Base-by-base conservation (phyloP, 1,140 invertebrate genomes). In the Leucophenga varia region DNA sequence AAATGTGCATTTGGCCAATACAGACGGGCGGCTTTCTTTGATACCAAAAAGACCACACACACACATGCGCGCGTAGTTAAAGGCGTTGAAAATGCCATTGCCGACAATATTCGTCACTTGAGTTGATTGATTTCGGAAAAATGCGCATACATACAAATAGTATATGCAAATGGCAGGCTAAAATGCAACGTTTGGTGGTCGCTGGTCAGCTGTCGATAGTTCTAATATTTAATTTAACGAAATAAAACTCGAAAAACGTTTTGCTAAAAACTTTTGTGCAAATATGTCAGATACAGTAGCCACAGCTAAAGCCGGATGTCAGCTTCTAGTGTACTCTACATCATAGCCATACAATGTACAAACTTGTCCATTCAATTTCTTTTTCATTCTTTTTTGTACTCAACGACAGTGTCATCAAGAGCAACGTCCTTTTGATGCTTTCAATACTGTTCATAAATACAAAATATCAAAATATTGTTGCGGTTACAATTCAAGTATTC, bases 101-200 rank as follows among this genome's bases (percentile, higher is more conserved):
- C 10, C 32, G 32, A 35, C 44, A 39, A 25, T 16, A 45, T 45
- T 55, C 34, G 59, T 57, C 61, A 65, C 61, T 65, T 67, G 61
- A 67, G 61, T 67, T 65, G 61, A 65, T 65, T 65, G 61, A 65
- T 65, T 65, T 46, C 48, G 59, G 63, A 59, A 59, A 59, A 59
- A 65, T 65, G 61, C 61, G 41, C 16, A 18, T n/a, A n/a, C n/a
- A n/a, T n/a, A n/a, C 10, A 38, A n/a, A 41, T 37, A 30, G 12
- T 21, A 18, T 40, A 40, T 16, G 16, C 21, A 53, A 40, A 49
- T 30, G 45, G 22, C 21, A 41, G 10, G 14, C 7, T 31, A 21
- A 49, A 49, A 49, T 45, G 58, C 60, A 42, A 65, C 61, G 54
- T 44, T n/a, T 57, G 61, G 61, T 65, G 63, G 61, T 67, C 61